phyloP scores from a whole-genome alignment of 1,140 invertebrate species.

The Danaus melanippus region DNA sequence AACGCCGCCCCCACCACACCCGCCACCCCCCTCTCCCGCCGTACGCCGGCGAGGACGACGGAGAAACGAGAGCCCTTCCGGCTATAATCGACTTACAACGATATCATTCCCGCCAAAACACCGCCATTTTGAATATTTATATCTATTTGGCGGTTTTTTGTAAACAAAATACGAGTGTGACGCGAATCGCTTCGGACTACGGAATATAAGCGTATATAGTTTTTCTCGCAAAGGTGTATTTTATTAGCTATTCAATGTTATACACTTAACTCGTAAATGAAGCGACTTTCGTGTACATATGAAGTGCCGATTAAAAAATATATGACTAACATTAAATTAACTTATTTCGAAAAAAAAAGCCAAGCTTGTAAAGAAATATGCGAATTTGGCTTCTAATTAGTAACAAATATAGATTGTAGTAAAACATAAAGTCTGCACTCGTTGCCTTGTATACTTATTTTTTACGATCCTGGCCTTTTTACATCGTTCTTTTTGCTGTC shows the following conservation, averaged over 20 bases:
- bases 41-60: constrained; percentile 51
- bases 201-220: constrained; percentile 16
- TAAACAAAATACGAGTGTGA: constrained; percentile 11
- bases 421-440: constrained; percentile 70
- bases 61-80: constrained; percentile 71
- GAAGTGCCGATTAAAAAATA: constrained; percentile 44
- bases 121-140: constrained; percentile 19
- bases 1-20: constrained; percentile 50
- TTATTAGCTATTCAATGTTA: constrained; percentile 14
- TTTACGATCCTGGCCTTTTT: constrained; percentile 44
- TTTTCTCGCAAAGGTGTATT: constrained; percentile 15
- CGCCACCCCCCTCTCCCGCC: constrained; percentile 52
- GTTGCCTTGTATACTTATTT: constrained; percentile 69
- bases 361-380: constrained; percentile 56
- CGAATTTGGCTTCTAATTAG: constrained; percentile 65
- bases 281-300: constrained; percentile 12
- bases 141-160: constrained; percentile 23
- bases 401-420: constrained; percentile 56
- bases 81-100: constrained; percentile 47
- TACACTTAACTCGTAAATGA: constrained; percentile 10
- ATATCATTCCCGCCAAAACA: constrained; percentile 24
- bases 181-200: constrained; percentile 35
- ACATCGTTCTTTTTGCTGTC: constrained; percentile 51
- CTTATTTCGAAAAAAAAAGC: constrained; percentile 59
- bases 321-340: constrained; percentile 64